A percentile compares a stretch with the other conserved stretches of the same genome.
phyloP scores from a whole-genome alignment of 2,113 vertebrate species.

The Mionectes macconnelli region DNA sequence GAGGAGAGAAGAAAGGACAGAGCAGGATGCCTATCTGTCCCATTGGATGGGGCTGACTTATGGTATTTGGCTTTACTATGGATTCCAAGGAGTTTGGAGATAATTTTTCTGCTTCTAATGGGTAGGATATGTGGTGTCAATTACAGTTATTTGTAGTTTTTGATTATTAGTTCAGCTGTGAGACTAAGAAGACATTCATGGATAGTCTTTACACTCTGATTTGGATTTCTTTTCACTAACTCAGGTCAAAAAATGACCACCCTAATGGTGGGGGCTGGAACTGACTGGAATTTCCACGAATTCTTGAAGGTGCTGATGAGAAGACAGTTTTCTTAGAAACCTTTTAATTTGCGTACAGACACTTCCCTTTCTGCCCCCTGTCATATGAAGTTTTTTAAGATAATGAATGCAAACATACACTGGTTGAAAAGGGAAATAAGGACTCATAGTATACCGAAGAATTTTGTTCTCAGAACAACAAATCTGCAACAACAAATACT shows the following conservation, averaged over 20 bases:
- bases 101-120: not conserved
- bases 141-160: not conserved
- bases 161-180: not conserved
- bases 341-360: not conserved
- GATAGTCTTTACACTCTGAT: not conserved
- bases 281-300: not conserved
- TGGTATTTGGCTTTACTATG: not conserved
- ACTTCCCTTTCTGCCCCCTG: rapidly evolving
- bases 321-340: not conserved
- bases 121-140: not conserved
- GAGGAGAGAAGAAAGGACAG: not conserved
- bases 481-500: not conserved
- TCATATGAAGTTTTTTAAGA: not conserved
- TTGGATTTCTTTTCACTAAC: not conserved
- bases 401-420: not conserved
- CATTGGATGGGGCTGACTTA: not conserved
- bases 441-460: not conserved
- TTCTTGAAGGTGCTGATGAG: not conserved
- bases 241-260: not conserved
- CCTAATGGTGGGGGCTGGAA: not conserved
- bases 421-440: not conserved
- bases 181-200: not conserved
- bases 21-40: not conserved
- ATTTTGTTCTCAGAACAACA: not conserved
- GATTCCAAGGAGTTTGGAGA: not conserved